These are phyloP conservation scores for Steinernema carpocapsae DNA, from an alignment of 2,888 invertebrate species.

Conservation along the genomic window DNA sequence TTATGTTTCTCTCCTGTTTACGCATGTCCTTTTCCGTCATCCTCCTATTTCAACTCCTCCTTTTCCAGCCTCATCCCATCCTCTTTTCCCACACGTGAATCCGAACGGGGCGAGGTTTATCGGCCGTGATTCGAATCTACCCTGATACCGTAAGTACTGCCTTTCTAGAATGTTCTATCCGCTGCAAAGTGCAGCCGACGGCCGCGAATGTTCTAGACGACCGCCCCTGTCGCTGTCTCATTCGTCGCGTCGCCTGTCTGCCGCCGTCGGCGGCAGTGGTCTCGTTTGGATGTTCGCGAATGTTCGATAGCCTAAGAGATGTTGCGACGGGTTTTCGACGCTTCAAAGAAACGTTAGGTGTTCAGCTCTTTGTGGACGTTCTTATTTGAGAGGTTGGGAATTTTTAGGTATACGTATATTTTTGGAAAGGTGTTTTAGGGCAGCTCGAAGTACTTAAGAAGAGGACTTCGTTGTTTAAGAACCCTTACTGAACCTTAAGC, in stretches of 20 bases:
- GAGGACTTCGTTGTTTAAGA: too few relatives aligned
- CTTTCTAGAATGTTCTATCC: constrained; percentile 30
- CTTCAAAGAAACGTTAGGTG: background rate
- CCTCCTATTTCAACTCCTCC: too few relatives aligned
- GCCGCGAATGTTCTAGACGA: background rate
- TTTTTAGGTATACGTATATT: too few relatives aligned
- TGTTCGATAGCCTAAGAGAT: constrained; percentile 4
- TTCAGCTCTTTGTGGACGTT: background rate
- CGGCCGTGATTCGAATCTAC: background rate
- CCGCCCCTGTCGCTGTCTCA: too few relatives aligned
- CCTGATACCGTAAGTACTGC: constrained; percentile 23
- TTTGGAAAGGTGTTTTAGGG: too few relatives aligned
- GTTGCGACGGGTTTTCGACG: background rate
- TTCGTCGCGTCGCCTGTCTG: constrained; percentile 9
- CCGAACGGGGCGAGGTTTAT: constrained; percentile 7
- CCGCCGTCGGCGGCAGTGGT: background rate
- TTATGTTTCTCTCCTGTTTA: background rate
- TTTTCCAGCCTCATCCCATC: too few relatives aligned
- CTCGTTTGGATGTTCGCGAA: constrained; percentile 11
- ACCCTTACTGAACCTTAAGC: too few relatives aligned
- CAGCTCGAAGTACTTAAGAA: too few relatives aligned
- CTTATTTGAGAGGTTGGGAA: too few relatives aligned
- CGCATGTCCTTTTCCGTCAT: background rate
- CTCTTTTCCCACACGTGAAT: too few relatives aligned
- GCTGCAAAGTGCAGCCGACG: background rate